Evolutionary conservation across 2,797 vertebrate genomes (phyloP).

Genomic region (Centroberyx gerrardi): DNA sequence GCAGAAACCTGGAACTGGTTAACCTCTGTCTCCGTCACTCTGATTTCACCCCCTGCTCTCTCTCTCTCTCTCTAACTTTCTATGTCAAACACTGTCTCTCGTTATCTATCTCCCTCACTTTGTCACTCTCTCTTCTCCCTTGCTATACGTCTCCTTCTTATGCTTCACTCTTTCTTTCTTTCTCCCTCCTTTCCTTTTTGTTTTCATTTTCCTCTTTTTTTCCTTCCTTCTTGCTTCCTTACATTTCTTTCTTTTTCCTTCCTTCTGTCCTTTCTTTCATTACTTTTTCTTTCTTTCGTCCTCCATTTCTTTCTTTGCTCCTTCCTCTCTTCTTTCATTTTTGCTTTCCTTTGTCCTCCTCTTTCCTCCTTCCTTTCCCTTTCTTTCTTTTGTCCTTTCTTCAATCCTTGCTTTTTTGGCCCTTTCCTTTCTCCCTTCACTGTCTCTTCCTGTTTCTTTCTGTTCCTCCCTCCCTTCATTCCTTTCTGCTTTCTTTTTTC

Average conservation of each 20-base stretch:
- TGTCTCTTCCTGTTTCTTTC: slow-evolving; percentile 81
- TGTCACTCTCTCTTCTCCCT: slow-evolving; percentile 72
- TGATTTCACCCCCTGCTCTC: slow-evolving; percentile 41
- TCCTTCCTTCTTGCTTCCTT: slow-evolving; percentile 66
- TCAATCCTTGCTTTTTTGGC: background rate
- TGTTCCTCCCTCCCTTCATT: slow-evolving; percentile 30
- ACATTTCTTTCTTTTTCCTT: background rate
- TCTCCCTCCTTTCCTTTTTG: slow-evolving; percentile 51
- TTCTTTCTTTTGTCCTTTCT: background rate
- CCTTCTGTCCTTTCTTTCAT: background rate
- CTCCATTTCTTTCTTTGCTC: background rate
- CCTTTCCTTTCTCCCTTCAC: slow-evolving; percentile 79
- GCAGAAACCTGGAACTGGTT: slow-evolving; percentile 74
- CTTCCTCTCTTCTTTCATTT: background rate
- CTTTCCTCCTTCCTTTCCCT: background rate
- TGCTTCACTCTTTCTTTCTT: slow-evolving; percentile 87
- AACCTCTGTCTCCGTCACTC: slow-evolving; percentile 63
- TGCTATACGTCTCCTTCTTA: slow-evolving; percentile 77
- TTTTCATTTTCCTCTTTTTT: slow-evolving; percentile 67
- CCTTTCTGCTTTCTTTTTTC: background rate
- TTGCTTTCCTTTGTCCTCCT: background rate
- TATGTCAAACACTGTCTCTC: slow-evolving; percentile 80
- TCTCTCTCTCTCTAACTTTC: slow-evolving; percentile 62
- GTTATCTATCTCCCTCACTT: slow-evolving; percentile 77
- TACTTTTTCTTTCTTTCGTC: background rate